Evolutionary conservation across 2,113 vertebrate genomes (phyloP), one percentile per base, ranked within the genome.

Genomic region (Muntiacus reevesi): DNA sequence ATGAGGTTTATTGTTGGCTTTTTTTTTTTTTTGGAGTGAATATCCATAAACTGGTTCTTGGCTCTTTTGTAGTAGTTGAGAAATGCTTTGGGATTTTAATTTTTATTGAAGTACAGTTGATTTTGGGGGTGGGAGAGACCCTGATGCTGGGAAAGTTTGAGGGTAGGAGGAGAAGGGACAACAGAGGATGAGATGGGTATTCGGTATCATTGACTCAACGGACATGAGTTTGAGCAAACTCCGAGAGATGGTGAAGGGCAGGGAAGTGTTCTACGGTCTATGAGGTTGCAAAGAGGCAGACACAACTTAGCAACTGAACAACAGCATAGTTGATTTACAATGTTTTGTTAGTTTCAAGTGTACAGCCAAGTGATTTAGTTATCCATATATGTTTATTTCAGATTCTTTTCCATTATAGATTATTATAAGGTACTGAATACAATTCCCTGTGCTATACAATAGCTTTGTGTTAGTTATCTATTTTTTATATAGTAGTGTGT

Each of bases 181-280:
- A 40, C 67, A 71, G n/a, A 71, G 67, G n/a, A 12, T 12, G 67
- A 71, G 19, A 71, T 40, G 67, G 67, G 0, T 71, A n/a, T 19
- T 23, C 0, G 19, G 67, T 21, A 13, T 71, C 67, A 71, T 21
- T 0, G 4, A 71, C 19, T 71, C 2, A 0, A 40, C 23, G 5
- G 67, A 71, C n/a, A 6, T 71, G 67, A 71, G n/a, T 40, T 71
- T 71, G 67, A 40, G 10, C 67, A 71, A 40, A 6, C 67, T 71
- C n/a, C 0, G 0, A 21, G 67, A 71, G 67, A 23, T 40, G 67
- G 67, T 40, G 67, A 71, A 40, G 67, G n/a, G 40, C 67, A 40
- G 67, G 67, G n/a, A 40, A 3, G 19, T 11, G 1, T 71, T n/a
- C 67, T 71, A 1, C 36, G 23, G 67, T 40, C 67, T 36, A 12